Base-by-base conservation (phyloP, 2,888 invertebrate genomes). In the Sphaerophoria rueppellii region DNA sequence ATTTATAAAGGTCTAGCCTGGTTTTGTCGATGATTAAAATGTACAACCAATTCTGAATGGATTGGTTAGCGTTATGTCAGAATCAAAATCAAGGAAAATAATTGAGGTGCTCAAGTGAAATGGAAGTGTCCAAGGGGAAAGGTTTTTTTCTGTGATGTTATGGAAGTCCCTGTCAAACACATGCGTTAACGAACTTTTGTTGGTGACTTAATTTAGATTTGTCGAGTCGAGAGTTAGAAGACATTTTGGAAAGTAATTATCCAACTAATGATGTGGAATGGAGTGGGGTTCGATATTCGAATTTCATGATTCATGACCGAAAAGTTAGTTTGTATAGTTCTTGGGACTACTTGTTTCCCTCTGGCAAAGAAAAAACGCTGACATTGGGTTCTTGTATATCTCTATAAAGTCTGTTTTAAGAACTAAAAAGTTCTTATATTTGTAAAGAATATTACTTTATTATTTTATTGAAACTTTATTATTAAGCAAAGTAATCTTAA, bases 31-130 rank as follows among this genome's bases (percentile, higher is more conserved):
- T 79, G 75, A 83, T 83, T 82, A 79, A 83, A 79, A 76, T 71
- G 75, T 74, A 74, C 46, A 57, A n/a, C 32, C 11, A 34, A 35
- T 32, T 6, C 12, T 14, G 5, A 67, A 14, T 63, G 72, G 24
- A 24, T 43, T 43, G 34, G 35, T 61, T 32, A 67, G 72, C 34
- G 61, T 75, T 77, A 76, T 85, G 81, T 85, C 85, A 73, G 65
- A 80, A 70, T 73, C 80, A 73, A 73, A 80, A 70, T 73, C 80
- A 73, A 73, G 55, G 85, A 77, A 70, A 77, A 76, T 81, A 85
- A 85, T 85, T 85, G 85, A 80, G 73, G 76, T 85, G 76, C 76
- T 85, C 80, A 65, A 81, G 76, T 81, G 80, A 80, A 73, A 85
- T 73, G 77, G 35, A 50, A 85, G 81, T 81, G 76, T 76, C 81